Evolutionary conservation across 2,888 invertebrate genomes (phyloP), one percentile per base, ranked within the genome.

Genomic region (Lycocerus yunnanus): DNA sequence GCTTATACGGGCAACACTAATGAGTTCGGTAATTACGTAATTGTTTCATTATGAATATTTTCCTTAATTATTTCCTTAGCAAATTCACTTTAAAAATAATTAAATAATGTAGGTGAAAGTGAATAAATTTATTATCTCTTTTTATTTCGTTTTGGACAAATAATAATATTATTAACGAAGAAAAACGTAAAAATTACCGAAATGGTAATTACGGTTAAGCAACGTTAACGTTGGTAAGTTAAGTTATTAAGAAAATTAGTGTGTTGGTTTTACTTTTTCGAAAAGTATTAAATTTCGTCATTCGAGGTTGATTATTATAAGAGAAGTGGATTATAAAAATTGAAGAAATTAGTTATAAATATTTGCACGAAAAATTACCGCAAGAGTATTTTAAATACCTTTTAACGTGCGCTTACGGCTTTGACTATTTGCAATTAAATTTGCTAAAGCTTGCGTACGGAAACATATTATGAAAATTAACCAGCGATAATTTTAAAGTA

Each of bases 391-490:
- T 43, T n/a, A 69, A 65, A 60, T 70, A 24, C 59, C 70, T 74
- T 71, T 66, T 68, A 75, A 68, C 43, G 20, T 58, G 71, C 66
- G 20, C 66, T 68, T 59, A 58, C 65, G 66, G 69, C 69, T 75
- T 75, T 69, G 71, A 75, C 68, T 72, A 75, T 75, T 68, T 65
- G 75, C 75, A 75, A 75, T 75, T 75, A 75, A 72, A 75, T 75
- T 75, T 72, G 68, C 75, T 66, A 69, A 73, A 75, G 65, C 71
- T 68, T 71, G 63, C 71, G 75, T 69, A 75, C 68, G 75, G 65
- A 75, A 76, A 75, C 73, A 60, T 72, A 77, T 77, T 77, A 77
- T 75, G 77, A 78, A 76, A 77, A 75, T 76, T 77, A 75, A 73
- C 74, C 69, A 68, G 71, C 77, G 71, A 76, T 77, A 77, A 76